A percentile compares a stretch with the other conserved stretches of the same genome.
Evolutionary conservation across 2,113 vertebrate species (phyloP).

Genomic region (Carassius auratus): DNA sequence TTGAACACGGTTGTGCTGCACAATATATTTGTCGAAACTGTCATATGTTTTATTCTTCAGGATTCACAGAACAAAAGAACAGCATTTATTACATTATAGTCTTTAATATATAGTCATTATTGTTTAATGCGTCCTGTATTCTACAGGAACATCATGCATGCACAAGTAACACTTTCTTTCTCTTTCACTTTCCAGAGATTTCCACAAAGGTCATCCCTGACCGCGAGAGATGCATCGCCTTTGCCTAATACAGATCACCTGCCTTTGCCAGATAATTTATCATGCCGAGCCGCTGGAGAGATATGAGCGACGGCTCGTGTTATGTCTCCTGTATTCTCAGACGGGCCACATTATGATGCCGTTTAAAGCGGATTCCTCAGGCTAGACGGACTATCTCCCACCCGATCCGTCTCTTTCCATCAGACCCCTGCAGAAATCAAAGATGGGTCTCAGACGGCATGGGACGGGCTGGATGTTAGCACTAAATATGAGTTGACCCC

Average conservation of each 20-base stretch:
- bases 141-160: background rate
- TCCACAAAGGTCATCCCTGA: slow-evolving; percentile 79
- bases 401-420: slow-evolving; percentile 48
- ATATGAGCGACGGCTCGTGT: slow-evolving; percentile 63
- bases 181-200: slow-evolving; percentile 35
- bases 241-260: slow-evolving; percentile 76
- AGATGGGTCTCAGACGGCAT: background rate
- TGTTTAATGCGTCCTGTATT: background rate
- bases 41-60: background rate
- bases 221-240: slow-evolving; percentile 63
- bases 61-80: background rate
- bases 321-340: slow-evolving; percentile 53
- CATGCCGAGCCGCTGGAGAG: slow-evolving; percentile 60
- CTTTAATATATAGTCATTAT: no score
- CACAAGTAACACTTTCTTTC: background rate
- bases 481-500: slow-evolving; percentile 47
- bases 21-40: background rate
- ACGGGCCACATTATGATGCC: slow-evolving; percentile 47
- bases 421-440: slow-evolving; percentile 56
- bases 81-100: background rate
- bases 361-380: slow-evolving; percentile 51
- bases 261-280: slow-evolving; percentile 69
- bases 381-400: slow-evolving; percentile 44
- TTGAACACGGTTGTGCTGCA: no score
- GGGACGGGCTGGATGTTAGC: slow-evolving; percentile 11